phyloP scores from a whole-genome alignment of 2,113 vertebrate genomes.

The Solea senegalensis region DNA sequence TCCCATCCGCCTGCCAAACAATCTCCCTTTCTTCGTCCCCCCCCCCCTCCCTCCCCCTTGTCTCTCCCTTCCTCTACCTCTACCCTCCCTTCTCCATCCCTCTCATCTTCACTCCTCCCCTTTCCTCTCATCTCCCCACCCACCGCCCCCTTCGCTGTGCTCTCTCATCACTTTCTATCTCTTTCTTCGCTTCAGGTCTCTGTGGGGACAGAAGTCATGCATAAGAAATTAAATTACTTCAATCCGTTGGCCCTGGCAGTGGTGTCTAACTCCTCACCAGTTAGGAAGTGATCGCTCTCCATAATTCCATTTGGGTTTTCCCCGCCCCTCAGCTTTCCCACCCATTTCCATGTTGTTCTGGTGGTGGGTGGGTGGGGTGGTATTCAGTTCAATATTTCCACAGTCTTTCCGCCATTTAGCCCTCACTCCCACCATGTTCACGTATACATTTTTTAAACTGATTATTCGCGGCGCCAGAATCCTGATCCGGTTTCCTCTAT shows the following conservation, averaged over 20 bases:
- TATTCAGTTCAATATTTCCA: slow-evolving; percentile 47
- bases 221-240: slow-evolving; percentile 79
- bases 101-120: slow-evolving; percentile 32
- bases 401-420: slow-evolving; percentile 66
- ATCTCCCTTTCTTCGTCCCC: background rate
- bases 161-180: slow-evolving; percentile 28
- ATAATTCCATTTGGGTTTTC: slow-evolving; percentile 73
- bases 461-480: too few relatives aligned
- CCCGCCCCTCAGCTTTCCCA: slow-evolving; percentile 60
- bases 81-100: slow-evolving; percentile 8
- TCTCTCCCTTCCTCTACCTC: background rate
- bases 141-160: slow-evolving; percentile 7
- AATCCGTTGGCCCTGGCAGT: slow-evolving; percentile 69
- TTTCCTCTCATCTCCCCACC: slow-evolving; percentile 24
- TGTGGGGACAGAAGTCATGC: slow-evolving; percentile 72
- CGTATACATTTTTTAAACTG: slow-evolving; percentile 6
- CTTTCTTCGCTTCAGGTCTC: slow-evolving; percentile 59
- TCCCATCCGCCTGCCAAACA: slow-evolving; percentile 45
- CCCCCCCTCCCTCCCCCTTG: too few relatives aligned
- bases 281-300: slow-evolving; percentile 73
- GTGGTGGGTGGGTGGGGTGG: slow-evolving; percentile 21
- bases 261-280: slow-evolving; percentile 74
- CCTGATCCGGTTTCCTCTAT: slow-evolving; percentile 6
- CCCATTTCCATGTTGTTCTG: slow-evolving; percentile 49
- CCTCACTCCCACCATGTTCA: slow-evolving; percentile 56